A percentile compares a stretch with the other conserved stretches of the same genome.
Evolutionary conservation across 2,113 vertebrate species (phyloP).

Genomic region (Connochaetes taurinus): DNA sequence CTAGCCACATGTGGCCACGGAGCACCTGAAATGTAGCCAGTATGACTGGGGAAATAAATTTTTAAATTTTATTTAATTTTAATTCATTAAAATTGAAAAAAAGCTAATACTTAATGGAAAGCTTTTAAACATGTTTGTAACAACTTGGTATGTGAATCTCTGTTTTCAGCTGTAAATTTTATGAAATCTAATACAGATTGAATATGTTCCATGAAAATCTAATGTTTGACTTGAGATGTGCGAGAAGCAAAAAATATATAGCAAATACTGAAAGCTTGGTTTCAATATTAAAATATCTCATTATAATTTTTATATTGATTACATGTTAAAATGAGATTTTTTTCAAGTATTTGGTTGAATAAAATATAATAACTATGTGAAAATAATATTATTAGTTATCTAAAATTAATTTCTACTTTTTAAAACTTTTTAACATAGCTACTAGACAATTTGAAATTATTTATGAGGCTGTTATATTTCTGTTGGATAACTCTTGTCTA

Average conservation of each 20-base stretch:
- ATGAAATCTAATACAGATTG: not conserved
- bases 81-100: conserved; percentile 6
- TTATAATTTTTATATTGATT: not conserved
- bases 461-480: not conserved
- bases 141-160: not conserved
- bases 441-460: not conserved
- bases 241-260: not conserved
- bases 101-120: not conserved
- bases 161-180: not conserved
- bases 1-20: not conserved
- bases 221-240: not conserved
- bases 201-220: conserved; percentile 9
- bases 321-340: not conserved
- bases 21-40: not conserved
- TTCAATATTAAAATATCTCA: not conserved
- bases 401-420: not conserved
- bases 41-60: not conserved
- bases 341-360: not conserved
- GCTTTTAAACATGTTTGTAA: not conserved
- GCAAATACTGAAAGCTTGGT: not conserved
- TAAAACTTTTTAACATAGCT: not conserved
- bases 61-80: conserved; percentile 2
- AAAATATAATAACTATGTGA: not conserved
- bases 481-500: not conserved
- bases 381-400: not conserved